These are phyloP conservation scores for Hydrotaea diabolus DNA, from an alignment of 2,888 invertebrate genomes.

Conservation along the genomic window DNA sequence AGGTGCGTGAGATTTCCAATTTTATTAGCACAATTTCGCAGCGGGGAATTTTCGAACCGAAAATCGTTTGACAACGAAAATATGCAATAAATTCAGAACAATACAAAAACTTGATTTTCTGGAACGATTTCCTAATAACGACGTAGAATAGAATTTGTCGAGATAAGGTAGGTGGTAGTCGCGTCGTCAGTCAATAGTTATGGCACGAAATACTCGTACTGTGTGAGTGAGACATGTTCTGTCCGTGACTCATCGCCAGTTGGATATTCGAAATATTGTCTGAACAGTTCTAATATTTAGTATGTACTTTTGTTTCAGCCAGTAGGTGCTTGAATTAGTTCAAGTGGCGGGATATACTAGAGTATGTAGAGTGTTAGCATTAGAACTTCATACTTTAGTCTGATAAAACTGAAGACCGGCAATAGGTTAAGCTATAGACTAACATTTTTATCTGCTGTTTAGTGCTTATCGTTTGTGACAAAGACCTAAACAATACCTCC, in stretches of 20 bases:
- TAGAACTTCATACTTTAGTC: too few relatives aligned
- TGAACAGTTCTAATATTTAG: not conserved
- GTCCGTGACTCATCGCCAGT: not conserved
- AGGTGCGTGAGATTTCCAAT: not conserved
- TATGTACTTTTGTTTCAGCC: too few relatives aligned
- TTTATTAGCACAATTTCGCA: not conserved
- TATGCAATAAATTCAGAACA: not conserved
- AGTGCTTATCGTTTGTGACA: conserved; percentile 4
- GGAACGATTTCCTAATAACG: conserved; percentile 21
- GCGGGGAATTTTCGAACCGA: not conserved
- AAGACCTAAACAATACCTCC: conserved; percentile 15
- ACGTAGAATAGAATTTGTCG: conserved; percentile 2
- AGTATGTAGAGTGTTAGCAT: not conserved
- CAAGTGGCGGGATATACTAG: not conserved
- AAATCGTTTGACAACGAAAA: not conserved
- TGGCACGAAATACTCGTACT: conserved; percentile 13
- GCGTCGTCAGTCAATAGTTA: not conserved
- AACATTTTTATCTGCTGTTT: conserved; percentile 18
- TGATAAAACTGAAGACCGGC: not conserved
- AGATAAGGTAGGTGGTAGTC: conserved; percentile 4
- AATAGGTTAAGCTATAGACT: not conserved
- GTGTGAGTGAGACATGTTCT: conserved; percentile 14
- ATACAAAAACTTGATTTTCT: conserved; percentile 16
- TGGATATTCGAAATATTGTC: conserved; percentile 1
- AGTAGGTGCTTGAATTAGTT: not conserved